Conservation (phyloP, 2,797 vertebrate species). For the Galaxias olidus region DNA sequence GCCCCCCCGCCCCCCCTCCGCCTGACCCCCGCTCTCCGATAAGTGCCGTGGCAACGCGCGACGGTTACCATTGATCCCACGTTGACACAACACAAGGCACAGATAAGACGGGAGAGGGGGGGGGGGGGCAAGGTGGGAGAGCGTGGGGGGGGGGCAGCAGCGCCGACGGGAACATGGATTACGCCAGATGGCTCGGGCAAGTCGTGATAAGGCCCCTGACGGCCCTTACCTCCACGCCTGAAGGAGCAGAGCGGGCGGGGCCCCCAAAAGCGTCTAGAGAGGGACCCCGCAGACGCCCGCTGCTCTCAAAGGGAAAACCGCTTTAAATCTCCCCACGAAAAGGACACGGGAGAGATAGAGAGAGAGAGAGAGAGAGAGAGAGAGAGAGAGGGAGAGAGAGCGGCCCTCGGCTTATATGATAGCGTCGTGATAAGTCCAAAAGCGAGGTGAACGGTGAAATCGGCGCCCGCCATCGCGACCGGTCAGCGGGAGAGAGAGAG, state of each 20-base stretch:
- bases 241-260: too few relatives aligned
- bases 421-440: conserved; percentile 66
- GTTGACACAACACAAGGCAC: too few relatives aligned
- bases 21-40: neutral
- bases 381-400: conserved; percentile 26
- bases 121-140: too few relatives aligned
- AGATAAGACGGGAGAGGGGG: too few relatives aligned
- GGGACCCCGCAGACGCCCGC: conserved; percentile 41
- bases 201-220: conserved; percentile 32
- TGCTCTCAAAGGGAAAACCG: conserved; percentile 57
- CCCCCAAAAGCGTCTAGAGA: too few relatives aligned
- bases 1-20: conserved; percentile 6
- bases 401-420: conserved; percentile 67
- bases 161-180: too few relatives aligned
- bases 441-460: conserved; percentile 67
- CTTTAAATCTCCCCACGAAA: conserved; percentile 66
- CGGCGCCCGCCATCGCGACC: conserved; percentile 35
- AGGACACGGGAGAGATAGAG: conserved; percentile 31
- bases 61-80: too few relatives aligned
- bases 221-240: too few relatives aligned
- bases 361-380: conserved; percentile 12
- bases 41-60: too few relatives aligned
- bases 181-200: too few relatives aligned
- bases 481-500: conserved; percentile 48
- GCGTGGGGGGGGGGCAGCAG: too few relatives aligned